Evolutionary conservation across 2,797 vertebrate genomes (phyloP).

Genomic region (Tenualosa ilisha): DNA sequence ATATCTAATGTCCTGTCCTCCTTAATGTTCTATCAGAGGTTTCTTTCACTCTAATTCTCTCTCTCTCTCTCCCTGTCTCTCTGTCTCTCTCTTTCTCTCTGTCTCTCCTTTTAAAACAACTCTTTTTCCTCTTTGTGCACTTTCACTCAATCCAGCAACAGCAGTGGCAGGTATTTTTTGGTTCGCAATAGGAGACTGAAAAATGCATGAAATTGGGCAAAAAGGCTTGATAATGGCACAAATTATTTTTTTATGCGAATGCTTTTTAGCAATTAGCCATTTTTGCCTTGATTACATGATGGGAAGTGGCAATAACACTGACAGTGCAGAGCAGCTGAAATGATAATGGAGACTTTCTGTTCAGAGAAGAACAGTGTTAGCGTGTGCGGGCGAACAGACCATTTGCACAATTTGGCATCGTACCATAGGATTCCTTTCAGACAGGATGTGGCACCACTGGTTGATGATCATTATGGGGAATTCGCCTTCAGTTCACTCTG

Average conservation of each 20-base stretch:
- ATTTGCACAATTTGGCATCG: background rate
- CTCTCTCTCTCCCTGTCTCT: conserved; percentile 40
- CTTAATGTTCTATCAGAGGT: conserved; percentile 21
- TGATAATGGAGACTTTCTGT: background rate
- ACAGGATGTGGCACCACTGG: background rate
- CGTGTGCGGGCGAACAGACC: background rate
- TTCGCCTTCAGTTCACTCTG: background rate
- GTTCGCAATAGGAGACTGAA: background rate
- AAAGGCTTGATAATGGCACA: conserved; percentile 14
- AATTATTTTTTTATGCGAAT: conserved; percentile 20
- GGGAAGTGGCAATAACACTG: background rate
- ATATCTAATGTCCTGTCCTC: conserved; percentile 24
- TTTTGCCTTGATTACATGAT: background rate
- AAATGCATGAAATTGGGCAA: background rate
- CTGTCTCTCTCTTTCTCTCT: background rate
- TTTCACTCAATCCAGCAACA: background rate
- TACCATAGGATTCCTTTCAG: background rate
- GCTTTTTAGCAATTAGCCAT: conserved; percentile 18
- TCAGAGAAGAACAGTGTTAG: background rate
- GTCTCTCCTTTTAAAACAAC: background rate
- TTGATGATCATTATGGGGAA: background rate
- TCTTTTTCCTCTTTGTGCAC: background rate
- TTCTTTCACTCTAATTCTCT: conserved; percentile 7
- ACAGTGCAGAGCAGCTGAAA: background rate
- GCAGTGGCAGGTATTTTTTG: background rate